phyloP scores from a whole-genome alignment of 2,888 invertebrate species.

The Cryptus armator region DNA sequence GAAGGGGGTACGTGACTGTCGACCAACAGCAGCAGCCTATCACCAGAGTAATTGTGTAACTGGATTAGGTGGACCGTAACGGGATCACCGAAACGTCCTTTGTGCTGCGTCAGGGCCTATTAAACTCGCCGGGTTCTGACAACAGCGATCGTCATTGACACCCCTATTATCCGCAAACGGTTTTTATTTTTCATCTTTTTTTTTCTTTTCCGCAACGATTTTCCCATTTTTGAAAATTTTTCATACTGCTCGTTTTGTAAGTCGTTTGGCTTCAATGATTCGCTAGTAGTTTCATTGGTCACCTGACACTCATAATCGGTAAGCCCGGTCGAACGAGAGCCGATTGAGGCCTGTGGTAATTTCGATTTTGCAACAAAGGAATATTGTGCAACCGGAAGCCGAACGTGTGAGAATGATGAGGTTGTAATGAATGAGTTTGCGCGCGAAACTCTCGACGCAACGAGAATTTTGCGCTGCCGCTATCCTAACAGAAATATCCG shows the following conservation, averaged over 20 bases:
- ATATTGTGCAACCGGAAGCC: slow-evolving; percentile 30
- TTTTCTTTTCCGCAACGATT: not conserved
- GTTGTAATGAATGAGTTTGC: slow-evolving; percentile 30
- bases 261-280: not conserved
- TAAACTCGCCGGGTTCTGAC: slow-evolving; percentile 31
- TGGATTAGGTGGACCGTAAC: slow-evolving; percentile 68
- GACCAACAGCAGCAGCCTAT: slow-evolving; percentile 58
- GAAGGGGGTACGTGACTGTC: slow-evolving; percentile 39
- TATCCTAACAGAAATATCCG: slow-evolving; percentile 45
- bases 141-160: slow-evolving; percentile 21
- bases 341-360: not conserved
- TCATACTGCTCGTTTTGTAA: not conserved
- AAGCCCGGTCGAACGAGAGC: not conserved
- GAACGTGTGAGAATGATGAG: slow-evolving; percentile 41
- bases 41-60: slow-evolving; percentile 64
- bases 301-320: not conserved
- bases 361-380: not conserved
- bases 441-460: slow-evolving; percentile 36
- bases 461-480: slow-evolving; percentile 2
- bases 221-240: not conserved
- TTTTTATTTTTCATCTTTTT: slow-evolving; percentile 25
- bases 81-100: slow-evolving; percentile 67
- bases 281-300: not conserved
- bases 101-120: slow-evolving; percentile 65
- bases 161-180: slow-evolving; percentile 20